These are phyloP conservation scores for Nymphicus hollandicus DNA, from an alignment of 2,113 vertebrate genomes.

Conservation along the genomic window DNA sequence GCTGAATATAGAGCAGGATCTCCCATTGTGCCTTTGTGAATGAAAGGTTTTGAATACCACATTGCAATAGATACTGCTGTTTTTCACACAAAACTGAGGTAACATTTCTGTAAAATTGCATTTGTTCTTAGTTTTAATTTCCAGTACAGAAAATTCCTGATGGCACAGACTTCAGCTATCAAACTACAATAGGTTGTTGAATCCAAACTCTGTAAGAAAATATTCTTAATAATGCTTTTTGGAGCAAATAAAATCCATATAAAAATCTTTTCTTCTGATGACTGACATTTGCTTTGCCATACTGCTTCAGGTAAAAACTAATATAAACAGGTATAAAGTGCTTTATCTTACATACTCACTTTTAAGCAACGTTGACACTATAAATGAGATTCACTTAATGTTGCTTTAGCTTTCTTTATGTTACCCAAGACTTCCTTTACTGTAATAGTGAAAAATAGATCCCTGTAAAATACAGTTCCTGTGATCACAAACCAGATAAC, in stretches of 20 bases:
- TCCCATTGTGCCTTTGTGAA: not conserved
- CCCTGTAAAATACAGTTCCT: not conserved
- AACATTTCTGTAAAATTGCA: not conserved
- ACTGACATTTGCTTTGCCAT: not conserved
- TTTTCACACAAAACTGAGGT: not conserved
- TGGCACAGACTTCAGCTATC: not conserved
- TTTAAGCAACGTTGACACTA: not conserved
- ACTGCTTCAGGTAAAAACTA: not conserved
- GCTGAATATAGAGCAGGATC: not conserved
- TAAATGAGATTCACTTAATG: not conserved
- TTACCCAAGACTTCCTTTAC: not conserved
- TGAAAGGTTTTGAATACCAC: not conserved
- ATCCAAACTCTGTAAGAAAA: not conserved
- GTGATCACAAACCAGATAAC: not conserved
- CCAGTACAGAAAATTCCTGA: not conserved
- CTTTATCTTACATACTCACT: not conserved
- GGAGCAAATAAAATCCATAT: not conserved
- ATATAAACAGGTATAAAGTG: not conserved
- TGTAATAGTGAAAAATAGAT: not conserved
- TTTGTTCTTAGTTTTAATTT: not conserved
- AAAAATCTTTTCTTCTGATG: not conserved
- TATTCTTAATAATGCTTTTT: not conserved
- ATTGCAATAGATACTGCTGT: not conserved
- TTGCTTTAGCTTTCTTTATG: not conserved
- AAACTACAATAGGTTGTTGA: not conserved